Evolutionary conservation across 2,888 invertebrate genomes (phyloP).

Genomic region (Brassicogethes aeneus): DNA sequence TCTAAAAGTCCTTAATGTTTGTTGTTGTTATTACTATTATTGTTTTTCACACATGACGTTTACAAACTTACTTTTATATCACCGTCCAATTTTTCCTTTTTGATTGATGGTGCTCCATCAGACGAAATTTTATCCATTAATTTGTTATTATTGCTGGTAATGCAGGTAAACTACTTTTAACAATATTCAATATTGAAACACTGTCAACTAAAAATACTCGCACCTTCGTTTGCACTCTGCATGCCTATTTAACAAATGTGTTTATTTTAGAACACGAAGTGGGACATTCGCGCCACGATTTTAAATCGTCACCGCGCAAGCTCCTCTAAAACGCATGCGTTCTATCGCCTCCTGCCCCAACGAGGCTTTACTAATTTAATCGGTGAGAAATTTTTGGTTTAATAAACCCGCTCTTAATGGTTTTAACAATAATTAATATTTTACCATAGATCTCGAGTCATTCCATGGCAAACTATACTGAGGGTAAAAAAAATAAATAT

Average conservation of each 20-base stretch:
- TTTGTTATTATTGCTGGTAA: not conserved
- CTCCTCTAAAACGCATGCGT: constrained; percentile 2
- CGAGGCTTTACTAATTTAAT: no score
- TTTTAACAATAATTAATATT: no score
- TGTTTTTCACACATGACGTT: no score
- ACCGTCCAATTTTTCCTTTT: constrained; percentile 63
- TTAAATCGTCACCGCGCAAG: constrained; percentile 29
- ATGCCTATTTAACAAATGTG: constrained; percentile 31
- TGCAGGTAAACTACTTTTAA: not conserved
- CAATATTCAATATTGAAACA: not conserved
- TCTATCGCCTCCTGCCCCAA: no score
- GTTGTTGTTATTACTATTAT: no score
- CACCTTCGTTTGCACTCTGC: constrained; percentile 14
- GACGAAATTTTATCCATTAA: constrained; percentile 31
- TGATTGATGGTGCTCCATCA: constrained; percentile 38
- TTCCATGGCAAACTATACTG: no score
- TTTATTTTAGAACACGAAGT: constrained; percentile 37
- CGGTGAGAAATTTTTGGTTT: no score
- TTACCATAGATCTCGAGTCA: no score
- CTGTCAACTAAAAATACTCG: not conserved
- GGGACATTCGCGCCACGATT: constrained; percentile 34
- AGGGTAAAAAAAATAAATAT: no score
- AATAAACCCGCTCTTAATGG: no score
- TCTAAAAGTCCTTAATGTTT: no score
- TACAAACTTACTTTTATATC: constrained; percentile 66